Percentiles rank a stretch among this genome's conserved stretches.
Evolutionary conservation across 2,797 vertebrate genomes (phyloP).

Genomic region (Iguana delicatissima): DNA sequence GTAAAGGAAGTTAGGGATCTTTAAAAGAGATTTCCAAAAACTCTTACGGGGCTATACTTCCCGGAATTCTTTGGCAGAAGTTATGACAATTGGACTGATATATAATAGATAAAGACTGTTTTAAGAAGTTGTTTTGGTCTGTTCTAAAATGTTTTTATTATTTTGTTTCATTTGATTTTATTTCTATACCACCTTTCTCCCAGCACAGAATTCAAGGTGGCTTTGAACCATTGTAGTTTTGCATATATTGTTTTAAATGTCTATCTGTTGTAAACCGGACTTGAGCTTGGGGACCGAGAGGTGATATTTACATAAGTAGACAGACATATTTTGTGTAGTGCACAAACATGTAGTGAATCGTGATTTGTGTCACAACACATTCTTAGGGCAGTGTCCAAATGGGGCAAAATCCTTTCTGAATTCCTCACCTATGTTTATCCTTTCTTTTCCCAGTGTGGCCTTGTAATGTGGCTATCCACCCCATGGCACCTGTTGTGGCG

Average conservation of each 20-base stretch:
- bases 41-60: neutral
- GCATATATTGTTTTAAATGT: no score
- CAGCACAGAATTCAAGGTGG: no score
- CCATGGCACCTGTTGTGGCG: neutral
- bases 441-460: neutral
- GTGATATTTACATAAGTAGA: no score
- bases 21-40: neutral
- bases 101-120: no score
- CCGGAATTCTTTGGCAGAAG: neutral
- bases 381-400: neutral
- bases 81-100: neutral
- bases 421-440: neutral
- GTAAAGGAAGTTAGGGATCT: neutral
- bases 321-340: no score
- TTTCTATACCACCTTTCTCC: no score
- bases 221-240: no score
- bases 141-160: no score
- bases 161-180: no score
- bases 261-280: no score
- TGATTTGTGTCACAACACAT: neutral
- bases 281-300: no score
- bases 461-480: slow-evolving; percentile 7
- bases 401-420: neutral
- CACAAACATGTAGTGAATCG: neutral
- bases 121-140: no score